Evolutionary conservation across 2,113 vertebrate genomes (phyloP), one percentile per base, ranked within the genome.

Genomic region (Ceuthmochares aereus): DNA sequence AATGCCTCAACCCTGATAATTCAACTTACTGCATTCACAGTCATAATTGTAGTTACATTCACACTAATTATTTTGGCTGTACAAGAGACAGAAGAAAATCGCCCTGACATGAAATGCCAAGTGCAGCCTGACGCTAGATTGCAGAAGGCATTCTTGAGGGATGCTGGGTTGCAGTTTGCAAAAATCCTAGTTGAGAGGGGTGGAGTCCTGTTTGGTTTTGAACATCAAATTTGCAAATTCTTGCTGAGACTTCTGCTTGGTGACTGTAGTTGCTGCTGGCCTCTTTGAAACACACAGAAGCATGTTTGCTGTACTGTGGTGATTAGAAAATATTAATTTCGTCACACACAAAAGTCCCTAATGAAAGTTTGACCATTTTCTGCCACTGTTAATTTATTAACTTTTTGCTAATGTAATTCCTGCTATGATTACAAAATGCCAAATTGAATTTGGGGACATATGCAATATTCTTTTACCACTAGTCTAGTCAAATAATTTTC

Each of bases 241-340:
- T 88, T 79, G 82, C 73, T 64, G 34, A 96, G 91, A 91, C 73
- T 84, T 91, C 87, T 87, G 9, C 72, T 14, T 37, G 15, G 91
- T 96, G 97, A 84, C 98, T 92, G 82, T 97, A 93, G 95, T 90
- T 97, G 97, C 96, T 56, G 52, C 29, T 76, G 95, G 64, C 84
- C 86, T 96, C 93, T 97, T 82, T 84, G 91, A 78, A 95, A 82
- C 60, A 15, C 84, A 81, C 43, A 95, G 77, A 95, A 88, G 36
- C 60, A 37, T 83, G 32, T 73, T 93, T 94, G 73, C 75, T 90
- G 92, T 94, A 92, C 91, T 14, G 5, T 87, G 74, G 66, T 89
- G 89, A 94, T 96, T 77, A 66, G 58, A 89, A 95, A 90, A 77
- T 70, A 83, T 78, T 90, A 49, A 59, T 84, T 89, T 83, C 0